These are phyloP conservation scores for Crossaster papposus DNA, from an alignment of 53 echinoderm and acorn worm genomes.

Conservation along the genomic window DNA sequence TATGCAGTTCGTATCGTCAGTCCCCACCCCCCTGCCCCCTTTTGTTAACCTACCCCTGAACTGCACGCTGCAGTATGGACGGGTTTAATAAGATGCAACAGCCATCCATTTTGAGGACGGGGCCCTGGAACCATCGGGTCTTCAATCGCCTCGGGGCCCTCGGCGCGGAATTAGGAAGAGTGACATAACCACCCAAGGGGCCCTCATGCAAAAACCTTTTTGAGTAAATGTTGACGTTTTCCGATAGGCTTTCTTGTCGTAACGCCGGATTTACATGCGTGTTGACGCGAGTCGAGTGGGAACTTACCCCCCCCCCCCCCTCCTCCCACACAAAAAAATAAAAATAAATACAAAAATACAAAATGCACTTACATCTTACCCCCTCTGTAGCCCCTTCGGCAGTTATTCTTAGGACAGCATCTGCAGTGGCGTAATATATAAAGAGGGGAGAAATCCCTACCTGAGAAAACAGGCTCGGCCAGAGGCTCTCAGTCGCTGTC, in stretches of 20 bases:
- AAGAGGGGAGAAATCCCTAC: not conserved
- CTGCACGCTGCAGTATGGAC: not conserved
- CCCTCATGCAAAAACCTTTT: conserved; percentile 57
- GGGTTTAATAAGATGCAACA: conserved; percentile 29
- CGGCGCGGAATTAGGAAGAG: conserved; percentile 7
- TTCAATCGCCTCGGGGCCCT: not conserved
- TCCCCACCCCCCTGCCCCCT: not conserved
- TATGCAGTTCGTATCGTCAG: not conserved
- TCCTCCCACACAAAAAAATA: too few species aligned
- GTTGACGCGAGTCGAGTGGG: conserved; percentile 34
- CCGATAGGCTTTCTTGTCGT: conserved; percentile 64
- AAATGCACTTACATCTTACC: not conserved
- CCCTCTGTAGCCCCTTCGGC: conserved; percentile 1
- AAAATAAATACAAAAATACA: too few species aligned
- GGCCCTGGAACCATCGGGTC: not conserved
- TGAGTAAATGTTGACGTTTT: conserved; percentile 65
- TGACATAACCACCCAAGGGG: conserved; percentile 36
- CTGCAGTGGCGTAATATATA: conserved; percentile 38
- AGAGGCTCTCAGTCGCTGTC: conserved; percentile 33
- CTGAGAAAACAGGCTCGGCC: conserved; percentile 31
- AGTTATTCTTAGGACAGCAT: conserved; percentile 17
- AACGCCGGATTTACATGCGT: conserved; percentile 64
- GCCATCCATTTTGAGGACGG: not conserved
- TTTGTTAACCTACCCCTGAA: not conserved
- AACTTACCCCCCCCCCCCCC: too few species aligned